A percentile compares a stretch with the other conserved stretches of the same genome.
phyloP scores from a whole-genome alignment of 2,113 vertebrate species.

The Nerophis ophidion region DNA sequence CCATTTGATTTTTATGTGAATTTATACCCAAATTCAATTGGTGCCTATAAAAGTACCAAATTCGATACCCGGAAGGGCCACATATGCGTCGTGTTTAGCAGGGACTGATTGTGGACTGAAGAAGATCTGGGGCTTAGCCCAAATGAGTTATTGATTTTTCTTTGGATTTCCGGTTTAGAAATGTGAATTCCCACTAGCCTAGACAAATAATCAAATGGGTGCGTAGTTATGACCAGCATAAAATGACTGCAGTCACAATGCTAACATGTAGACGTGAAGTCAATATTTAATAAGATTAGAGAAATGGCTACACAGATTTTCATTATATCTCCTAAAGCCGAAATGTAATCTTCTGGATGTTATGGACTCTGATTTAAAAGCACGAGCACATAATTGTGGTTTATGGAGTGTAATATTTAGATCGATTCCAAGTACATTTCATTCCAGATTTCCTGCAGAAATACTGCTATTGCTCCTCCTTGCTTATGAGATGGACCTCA shows the following conservation, averaged over 20 bases:
- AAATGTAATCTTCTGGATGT: neutral
- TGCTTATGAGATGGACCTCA: slow-evolving; percentile 2
- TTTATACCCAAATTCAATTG: too few species aligned
- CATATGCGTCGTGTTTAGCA: too few species aligned
- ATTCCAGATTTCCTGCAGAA: neutral
- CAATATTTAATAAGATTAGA: slow-evolving; percentile 2
- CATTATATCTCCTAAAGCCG: neutral
- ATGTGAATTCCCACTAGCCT: too few species aligned
- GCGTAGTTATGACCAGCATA: neutral
- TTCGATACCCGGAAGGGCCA: too few species aligned
- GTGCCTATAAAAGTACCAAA: too few species aligned
- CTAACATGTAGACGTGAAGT: neutral
- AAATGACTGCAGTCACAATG: neutral
- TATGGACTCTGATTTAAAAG: neutral
- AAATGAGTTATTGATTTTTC: neutral
- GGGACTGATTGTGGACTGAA: too few species aligned
- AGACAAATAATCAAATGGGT: neutral
- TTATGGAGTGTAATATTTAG: neutral
- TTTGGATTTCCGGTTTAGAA: neutral
- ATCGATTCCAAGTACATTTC: slow-evolving; percentile 5
- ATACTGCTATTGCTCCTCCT: neutral
- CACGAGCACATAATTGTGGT: neutral
- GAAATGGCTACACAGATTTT: neutral
- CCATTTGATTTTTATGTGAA: too few species aligned
- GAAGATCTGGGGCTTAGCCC: too few species aligned